Evolutionary conservation across 2,888 invertebrate species (phyloP).

Genomic region (Gibbula magus): DNA sequence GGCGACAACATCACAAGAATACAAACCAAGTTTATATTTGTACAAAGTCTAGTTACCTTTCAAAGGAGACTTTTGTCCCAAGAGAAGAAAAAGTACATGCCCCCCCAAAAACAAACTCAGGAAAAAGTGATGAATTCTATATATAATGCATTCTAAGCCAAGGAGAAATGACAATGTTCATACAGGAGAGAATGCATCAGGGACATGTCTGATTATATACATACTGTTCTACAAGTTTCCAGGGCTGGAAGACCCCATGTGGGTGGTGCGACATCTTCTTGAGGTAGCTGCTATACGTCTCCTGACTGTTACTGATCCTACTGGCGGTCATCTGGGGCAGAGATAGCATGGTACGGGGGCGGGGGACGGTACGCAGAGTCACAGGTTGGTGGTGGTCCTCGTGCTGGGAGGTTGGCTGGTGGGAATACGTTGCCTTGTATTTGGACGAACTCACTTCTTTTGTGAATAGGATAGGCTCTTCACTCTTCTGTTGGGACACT

Average conservation of each 20-base stretch:
- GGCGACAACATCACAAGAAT: neutral
- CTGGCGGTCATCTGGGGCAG: conserved; percentile 55
- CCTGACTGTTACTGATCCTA: conserved; percentile 54
- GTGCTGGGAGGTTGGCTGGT: neutral
- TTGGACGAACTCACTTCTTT: conserved; percentile 7
- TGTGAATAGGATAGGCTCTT: conserved; percentile 62
- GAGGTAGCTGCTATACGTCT: conserved; percentile 60
- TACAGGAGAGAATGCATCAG: neutral
- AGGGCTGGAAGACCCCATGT: conserved; percentile 66
- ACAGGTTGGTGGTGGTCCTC: neutral
- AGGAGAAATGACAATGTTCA: neutral
- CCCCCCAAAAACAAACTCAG: no score
- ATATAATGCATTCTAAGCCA: neutral
- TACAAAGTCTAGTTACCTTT: no score
- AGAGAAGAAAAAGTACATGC: no score
- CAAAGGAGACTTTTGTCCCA: no score
- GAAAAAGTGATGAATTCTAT: no score
- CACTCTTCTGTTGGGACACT: conserved; percentile 24
- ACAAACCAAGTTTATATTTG: neutral
- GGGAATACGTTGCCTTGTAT: neutral
- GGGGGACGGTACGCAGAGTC: neutral
- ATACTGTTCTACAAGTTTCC: conserved; percentile 69
- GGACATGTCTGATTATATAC: conserved; percentile 32
- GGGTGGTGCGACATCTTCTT: conserved; percentile 59
- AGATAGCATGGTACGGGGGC: conserved; percentile 41